Base-by-base conservation (phyloP, 64 coral and sea anemone genomes). In the Stichodactyla mertensii region DNA sequence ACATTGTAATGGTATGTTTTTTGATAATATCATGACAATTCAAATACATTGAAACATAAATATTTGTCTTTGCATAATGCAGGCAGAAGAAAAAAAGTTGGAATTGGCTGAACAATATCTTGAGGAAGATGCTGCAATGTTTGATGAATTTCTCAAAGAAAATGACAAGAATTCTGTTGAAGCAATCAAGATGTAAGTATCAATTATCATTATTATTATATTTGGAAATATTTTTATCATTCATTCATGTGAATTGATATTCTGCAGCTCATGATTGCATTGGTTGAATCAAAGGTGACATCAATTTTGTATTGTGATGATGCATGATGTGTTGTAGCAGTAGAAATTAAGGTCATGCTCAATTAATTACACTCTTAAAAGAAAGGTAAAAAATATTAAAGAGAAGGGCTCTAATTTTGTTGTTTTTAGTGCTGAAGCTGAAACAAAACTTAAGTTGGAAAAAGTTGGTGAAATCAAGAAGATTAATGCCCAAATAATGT, bases 71-170 rank as follows among this genome's bases (percentile, higher is more conserved):
- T 52, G 27, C 16, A 14, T 10, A 6, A 79, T 27, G 16, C 19
- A 98, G 90, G 96, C 96, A 57, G 96, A 98, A 71, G 96, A 98
- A 85, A 98, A 98, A 80, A 98, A 98, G 55, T 87, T 98, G 12
- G 96, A 98, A 87, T 87, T 98, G 24, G 96, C 96, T 64, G 96
- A 98, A 80, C 96, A 98, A 56, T 98, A 98, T 52, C 93, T 98
- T 86, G 96, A 98, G 16, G 96, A 98, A 98, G 96, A 98, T 86
- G 96, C 96, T 77, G 92, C 92, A 79, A 98, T 98, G 96, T 98
- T 98, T 90, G 93, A 98, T 92, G 96, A 98, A 79, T 98, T 98
- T 71, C 87, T 98, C 59, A 98, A 98, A 95, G 96, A 98, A 88
- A 98, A 98, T 92, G 93, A 98, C 80, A 98, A 98, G 31, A 98